Base-by-base conservation (phyloP, 2,888 invertebrate species). In the Agrilus cyanescens region DNA sequence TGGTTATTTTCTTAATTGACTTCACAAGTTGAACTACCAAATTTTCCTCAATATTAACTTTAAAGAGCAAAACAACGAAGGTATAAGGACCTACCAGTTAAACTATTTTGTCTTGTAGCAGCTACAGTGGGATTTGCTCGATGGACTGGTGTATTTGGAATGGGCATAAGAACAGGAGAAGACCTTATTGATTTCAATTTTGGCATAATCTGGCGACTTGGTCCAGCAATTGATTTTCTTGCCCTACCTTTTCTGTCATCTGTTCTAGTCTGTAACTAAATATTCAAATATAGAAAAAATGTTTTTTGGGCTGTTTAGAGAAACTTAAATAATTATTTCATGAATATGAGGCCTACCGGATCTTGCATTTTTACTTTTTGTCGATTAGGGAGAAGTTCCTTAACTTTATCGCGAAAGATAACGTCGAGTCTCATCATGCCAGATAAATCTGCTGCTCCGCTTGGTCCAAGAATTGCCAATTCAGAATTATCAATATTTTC, bases 401-500 rank as follows among this genome's bases (percentile, higher is more conserved):
- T 58, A 14, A 62, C 57, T 54, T 63, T 64, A 49, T 62, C 71
- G 53, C 71, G 65, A 53, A 73, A 70, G 51, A 74, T 70, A 41
- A 72, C 60, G 59, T 73, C 72, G 44, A 73, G 62, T 51, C 71
- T 61, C 69, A 73, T 72, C 70, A 72, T 72, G 49, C 73, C 73
- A 8, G 69, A 70, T 48, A 73, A 57, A 63, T 73, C 73, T 16
- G 69, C 69, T 5, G 63, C 63, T 32, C 65, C 67, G 46, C 60
- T 59, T 20, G 72, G 67, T 44, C 69, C 70, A 33, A 70, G 58
- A 32, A 68, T 63, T 3, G 66, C 63, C 38, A 72, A 53, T 49
- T 73, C 72, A 6, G 70, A 68, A 49, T 69, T 72, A 54, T 75
- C 76, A 33, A 74, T 73, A 46, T 71, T 72, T 65, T 77, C 79